phyloP scores from a whole-genome alignment of 2,888 invertebrate genomes.

The Sarcophaga variegata region DNA sequence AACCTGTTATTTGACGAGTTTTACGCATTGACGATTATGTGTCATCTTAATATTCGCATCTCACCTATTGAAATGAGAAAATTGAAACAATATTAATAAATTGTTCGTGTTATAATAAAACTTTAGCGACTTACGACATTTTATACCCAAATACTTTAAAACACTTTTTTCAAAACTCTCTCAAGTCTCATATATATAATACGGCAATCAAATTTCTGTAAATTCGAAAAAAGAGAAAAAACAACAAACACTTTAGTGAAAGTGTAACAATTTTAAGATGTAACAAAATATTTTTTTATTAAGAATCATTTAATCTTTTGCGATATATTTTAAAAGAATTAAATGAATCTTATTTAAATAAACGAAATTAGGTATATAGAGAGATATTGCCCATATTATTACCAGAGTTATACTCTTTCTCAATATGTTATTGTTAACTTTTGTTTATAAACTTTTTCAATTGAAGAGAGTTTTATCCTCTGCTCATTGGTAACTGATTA shows the following conservation, averaged over 20 bases:
- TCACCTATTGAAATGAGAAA: conserved; percentile 51
- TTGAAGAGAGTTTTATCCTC: conserved; percentile 61
- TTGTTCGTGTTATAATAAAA: conserved; percentile 26
- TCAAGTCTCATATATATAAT: conserved; percentile 49
- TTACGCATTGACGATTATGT: not conserved
- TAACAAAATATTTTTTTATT: conserved; percentile 10
- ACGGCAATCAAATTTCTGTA: conserved; percentile 62
- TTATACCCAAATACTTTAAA: conserved; percentile 56
- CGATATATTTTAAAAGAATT: conserved; percentile 6
- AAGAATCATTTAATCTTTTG: conserved; percentile 58
- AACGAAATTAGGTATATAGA: conserved; percentile 49
- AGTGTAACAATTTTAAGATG: conserved; percentile 38
- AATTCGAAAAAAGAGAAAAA: conserved; percentile 64
- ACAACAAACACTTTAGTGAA: conserved; percentile 62
- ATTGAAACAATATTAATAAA: conserved; percentile 45
- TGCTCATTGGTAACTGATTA: conserved; percentile 48
- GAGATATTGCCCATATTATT: conserved; percentile 68
- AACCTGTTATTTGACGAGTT: conserved; percentile 28
- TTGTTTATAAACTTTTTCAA: conserved; percentile 24
- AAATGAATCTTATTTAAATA: conserved; percentile 61
- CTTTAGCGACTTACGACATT: conserved; percentile 68
- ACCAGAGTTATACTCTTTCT: conserved; percentile 69
- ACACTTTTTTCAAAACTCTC: conserved; percentile 59
- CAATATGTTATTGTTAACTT: conserved; percentile 57
- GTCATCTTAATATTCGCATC: not conserved